Conservation (phyloP, 1,140 invertebrate genomes). For the Pachyrhynchus sulphureomaculatus region DNA sequence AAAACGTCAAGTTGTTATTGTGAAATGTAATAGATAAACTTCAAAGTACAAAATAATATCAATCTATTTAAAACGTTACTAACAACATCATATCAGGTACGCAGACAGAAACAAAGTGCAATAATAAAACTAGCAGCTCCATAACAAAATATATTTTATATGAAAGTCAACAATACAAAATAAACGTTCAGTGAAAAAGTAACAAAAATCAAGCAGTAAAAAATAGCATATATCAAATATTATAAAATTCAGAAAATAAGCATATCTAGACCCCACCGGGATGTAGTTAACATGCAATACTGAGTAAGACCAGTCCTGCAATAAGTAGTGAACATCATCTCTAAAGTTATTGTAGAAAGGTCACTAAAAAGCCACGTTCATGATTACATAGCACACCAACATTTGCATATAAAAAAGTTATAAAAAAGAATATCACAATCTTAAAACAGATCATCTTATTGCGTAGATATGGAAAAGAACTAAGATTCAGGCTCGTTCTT, state of each 20-base stretch:
- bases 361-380: conserved; percentile 31
- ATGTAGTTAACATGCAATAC: conserved; percentile 41
- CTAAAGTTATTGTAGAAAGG: conserved; percentile 1
- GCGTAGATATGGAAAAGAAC: conserved; percentile 27
- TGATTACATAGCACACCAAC: conserved; percentile 15
- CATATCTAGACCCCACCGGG: conserved; percentile 44
- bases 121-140: conserved; percentile 21
- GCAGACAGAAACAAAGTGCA: conserved; percentile 41
- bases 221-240: conserved; percentile 43
- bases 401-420: conserved; percentile 24
- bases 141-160: conserved; percentile 52
- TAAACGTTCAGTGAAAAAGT: conserved; percentile 46
- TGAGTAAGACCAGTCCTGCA: conserved; percentile 25
- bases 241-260: conserved; percentile 41
- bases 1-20: too few species aligned
- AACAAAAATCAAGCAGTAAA: conserved; percentile 46
- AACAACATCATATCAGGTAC: conserved; percentile 43
- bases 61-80: conserved; percentile 4
- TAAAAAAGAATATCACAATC: conserved; percentile 38
- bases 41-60: not conserved
- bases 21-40: not conserved
- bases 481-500: conserved; percentile 3
- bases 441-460: conserved; percentile 40
- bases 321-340: not conserved
- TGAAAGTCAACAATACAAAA: conserved; percentile 50